Percentiles rank a stretch among this genome's conserved stretches.
Evolutionary conservation across 2,888 invertebrate species (phyloP).

Genomic region (Clepsis dumicolana): DNA sequence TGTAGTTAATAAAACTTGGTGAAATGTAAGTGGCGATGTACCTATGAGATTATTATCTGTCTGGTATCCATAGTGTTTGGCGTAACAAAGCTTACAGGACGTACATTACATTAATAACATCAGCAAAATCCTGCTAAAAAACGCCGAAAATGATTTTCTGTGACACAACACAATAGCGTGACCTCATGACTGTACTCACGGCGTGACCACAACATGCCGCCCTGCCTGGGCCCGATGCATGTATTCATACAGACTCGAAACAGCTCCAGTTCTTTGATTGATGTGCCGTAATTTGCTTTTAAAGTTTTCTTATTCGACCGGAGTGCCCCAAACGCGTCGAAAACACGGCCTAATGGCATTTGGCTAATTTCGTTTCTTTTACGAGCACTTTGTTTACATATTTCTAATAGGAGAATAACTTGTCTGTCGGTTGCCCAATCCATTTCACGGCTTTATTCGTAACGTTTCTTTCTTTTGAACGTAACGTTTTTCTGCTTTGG

Average conservation of each 20-base stretch:
- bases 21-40: neutral
- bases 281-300: constrained; percentile 44
- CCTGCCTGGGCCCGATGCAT: constrained; percentile 34
- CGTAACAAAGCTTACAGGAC: neutral
- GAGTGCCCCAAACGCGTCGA: constrained; percentile 33
- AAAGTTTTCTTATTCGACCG: constrained; percentile 55
- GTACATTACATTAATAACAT: neutral
- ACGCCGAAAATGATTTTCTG: neutral
- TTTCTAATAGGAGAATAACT: constrained; percentile 60
- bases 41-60: too few relatives aligned
- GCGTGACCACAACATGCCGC: constrained; percentile 52
- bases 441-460: constrained; percentile 53
- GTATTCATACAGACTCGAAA: constrained; percentile 26
- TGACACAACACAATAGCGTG: constrained; percentile 47
- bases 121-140: neutral
- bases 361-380: constrained; percentile 70
- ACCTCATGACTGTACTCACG: constrained; percentile 44
- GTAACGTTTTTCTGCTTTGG: neutral
- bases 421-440: constrained; percentile 65
- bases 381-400: constrained; percentile 71
- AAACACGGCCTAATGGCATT: constrained; percentile 52
- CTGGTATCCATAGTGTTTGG: neutral
- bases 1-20: neutral
- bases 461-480: constrained; percentile 17
- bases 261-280: constrained; percentile 19